phyloP scores from a whole-genome alignment of 2,888 invertebrate genomes.

The Azorinus chamasolen region DNA sequence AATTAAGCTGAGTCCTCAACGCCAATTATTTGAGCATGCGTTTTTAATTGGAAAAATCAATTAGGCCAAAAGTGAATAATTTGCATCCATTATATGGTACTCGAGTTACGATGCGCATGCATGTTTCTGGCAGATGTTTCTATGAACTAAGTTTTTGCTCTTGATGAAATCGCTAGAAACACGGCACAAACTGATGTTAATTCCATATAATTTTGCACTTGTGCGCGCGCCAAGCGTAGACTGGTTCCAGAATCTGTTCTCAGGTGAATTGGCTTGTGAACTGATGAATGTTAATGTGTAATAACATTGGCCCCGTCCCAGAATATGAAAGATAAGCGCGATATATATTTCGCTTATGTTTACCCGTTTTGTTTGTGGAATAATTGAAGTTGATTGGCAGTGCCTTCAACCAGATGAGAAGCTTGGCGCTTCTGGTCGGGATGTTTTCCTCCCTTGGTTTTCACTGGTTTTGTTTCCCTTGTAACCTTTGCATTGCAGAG shows the following conservation, averaged over 20 bases:
- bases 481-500: no score
- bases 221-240: constrained; percentile 6
- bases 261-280: constrained; percentile 6
- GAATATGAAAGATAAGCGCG: constrained; percentile 5
- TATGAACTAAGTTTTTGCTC: background rate
- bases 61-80: constrained; percentile 29
- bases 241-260: constrained; percentile 8
- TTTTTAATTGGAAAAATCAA: constrained; percentile 28
- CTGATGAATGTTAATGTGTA: constrained; percentile 10
- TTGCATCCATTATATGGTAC: constrained; percentile 10
- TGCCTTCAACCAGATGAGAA: no score
- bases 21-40: constrained; percentile 20
- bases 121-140: constrained; percentile 29
- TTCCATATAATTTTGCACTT: constrained; percentile 17
- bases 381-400: constrained; percentile 15
- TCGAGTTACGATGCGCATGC: constrained; percentile 18
- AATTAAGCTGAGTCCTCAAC: background rate
- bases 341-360: background rate
- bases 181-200: constrained; percentile 5
- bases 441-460: no score
- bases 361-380: constrained; percentile 2
- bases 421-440: no score
- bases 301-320: constrained; percentile 9
- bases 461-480: no score
- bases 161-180: constrained; percentile 12